These are phyloP conservation scores for Atherinosoma microstoma DNA, from an alignment of 2,797 vertebrate species.

Conservation along the genomic window DNA sequence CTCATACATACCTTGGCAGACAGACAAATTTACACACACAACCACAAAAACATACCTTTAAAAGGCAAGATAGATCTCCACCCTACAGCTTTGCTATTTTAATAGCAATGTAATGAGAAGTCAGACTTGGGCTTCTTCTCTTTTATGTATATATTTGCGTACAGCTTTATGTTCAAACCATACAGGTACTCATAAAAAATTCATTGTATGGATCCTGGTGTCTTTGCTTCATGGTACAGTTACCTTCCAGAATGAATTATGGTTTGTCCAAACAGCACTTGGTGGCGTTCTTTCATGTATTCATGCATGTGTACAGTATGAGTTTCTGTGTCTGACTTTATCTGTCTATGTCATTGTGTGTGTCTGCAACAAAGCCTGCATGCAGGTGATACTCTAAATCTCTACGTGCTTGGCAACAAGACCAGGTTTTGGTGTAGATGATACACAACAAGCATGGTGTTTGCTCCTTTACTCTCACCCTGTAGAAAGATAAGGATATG, in stretches of 20 bases:
- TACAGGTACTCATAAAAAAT: slow-evolving; percentile 66
- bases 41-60: slow-evolving; percentile 38
- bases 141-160: slow-evolving; percentile 71
- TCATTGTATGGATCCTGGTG: slow-evolving; percentile 64
- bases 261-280: slow-evolving; percentile 38
- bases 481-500: neutral
- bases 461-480: slow-evolving; percentile 51
- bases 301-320: neutral
- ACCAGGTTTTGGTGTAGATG: slow-evolving; percentile 59
- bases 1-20: slow-evolving; percentile 16
- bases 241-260: slow-evolving; percentile 58
- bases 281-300: neutral
- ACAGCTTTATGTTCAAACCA: slow-evolving; percentile 27
- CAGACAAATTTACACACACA: neutral
- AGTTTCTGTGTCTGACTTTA: slow-evolving; percentile 2
- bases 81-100: slow-evolving; percentile 61
- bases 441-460: slow-evolving; percentile 51
- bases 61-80: slow-evolving; percentile 61
- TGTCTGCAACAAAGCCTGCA: slow-evolving; percentile 21
- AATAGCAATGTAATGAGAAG: slow-evolving; percentile 58
- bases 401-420: slow-evolving; percentile 26
- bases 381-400: slow-evolving; percentile 32
- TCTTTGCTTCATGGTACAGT: slow-evolving; percentile 51
- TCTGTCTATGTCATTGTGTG: slow-evolving; percentile 24
- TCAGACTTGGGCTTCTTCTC: slow-evolving; percentile 49